Base-by-base conservation (phyloP, 2,113 vertebrate genomes). In the Mus spicilegus region DNA sequence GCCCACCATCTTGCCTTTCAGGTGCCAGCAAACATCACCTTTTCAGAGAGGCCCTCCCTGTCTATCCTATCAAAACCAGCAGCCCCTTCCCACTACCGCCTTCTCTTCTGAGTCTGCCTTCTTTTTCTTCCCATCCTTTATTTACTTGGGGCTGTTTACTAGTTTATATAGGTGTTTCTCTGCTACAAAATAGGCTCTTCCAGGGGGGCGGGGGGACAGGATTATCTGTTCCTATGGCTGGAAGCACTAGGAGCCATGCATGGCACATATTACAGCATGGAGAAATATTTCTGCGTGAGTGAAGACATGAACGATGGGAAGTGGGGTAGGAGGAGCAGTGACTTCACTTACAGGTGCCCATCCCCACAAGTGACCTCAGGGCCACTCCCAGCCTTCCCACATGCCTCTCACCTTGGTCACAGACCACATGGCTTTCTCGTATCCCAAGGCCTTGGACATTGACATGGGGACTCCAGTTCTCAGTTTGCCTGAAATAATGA, bases 401-500 rank as follows among this genome's bases (percentile, higher is more conserved):
- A 12, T 1, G 33, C 70, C 70, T 89, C 97, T 97, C 78, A 98
- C 97, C 95, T 95, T 14, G 22, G 46, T 93, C 46, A 96, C 19
- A 56, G 76, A 84, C 4, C 2, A 58, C 0, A 30, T 8, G 7
- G 46, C 51, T 17, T 2, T 49, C 33, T 85, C 0, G 3, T 85
- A 96, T 76, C 97, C 97, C 76, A 96, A 96, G 28, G 33, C 56
- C 65, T 95, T 91, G 51, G 65, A 5, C 1, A 95, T 49, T 0
- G 81, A 10, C 70, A 97, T 3, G 0, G 42, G 16, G 46, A 97
- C 33, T 49, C 97, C 97, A 0, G 72, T 3, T 87, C 92, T 92
- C 85, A 98, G 20, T 93, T 95, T 95, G 56, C 89, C 97, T 98
- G 95, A 94, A 98, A 97, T 42, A 61, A 89, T 5, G 89, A 95